Evolutionary conservation across 2,888 invertebrate species (phyloP).

Genomic region (Cenopis cana): DNA sequence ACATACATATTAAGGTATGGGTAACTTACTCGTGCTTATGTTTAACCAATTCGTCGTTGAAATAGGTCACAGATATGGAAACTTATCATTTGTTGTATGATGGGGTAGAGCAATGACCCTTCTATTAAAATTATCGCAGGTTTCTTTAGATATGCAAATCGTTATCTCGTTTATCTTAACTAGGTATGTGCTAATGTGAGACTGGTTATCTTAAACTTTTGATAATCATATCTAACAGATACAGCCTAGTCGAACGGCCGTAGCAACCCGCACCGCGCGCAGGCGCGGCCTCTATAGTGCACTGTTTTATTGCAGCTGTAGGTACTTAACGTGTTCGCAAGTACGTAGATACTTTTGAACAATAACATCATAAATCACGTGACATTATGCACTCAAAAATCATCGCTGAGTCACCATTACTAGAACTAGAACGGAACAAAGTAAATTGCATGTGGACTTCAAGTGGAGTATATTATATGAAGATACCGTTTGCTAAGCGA

Average conservation of each 20-base stretch:
- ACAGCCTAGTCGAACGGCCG: conserved; percentile 69
- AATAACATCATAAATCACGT: conserved; percentile 30
- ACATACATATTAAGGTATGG: background rate
- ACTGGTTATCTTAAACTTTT: conserved; percentile 76
- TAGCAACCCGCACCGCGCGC: conserved; percentile 45
- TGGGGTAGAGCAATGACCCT: conserved; percentile 68
- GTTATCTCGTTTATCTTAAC: conserved; percentile 84
- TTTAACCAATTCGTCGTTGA: background rate
- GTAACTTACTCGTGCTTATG: background rate
- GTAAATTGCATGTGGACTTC: background rate
- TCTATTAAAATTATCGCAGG: conserved; percentile 65
- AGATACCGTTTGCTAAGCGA: background rate
- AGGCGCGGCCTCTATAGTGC: conserved; percentile 25
- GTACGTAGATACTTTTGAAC: conserved; percentile 11
- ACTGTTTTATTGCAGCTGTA: conserved; percentile 1
- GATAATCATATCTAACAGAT: conserved; percentile 80
- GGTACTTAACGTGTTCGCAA: background rate
- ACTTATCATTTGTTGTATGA: conserved; percentile 1
- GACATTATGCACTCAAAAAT: conserved; percentile 18
- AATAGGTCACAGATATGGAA: conserved; percentile 3
- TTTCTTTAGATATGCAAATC: conserved; percentile 80
- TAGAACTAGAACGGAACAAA: conserved; percentile 13
- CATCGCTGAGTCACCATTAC: conserved; percentile 16
- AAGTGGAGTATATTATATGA: conserved; percentile 16
- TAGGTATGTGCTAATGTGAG: conserved; percentile 79